These are phyloP conservation scores for Typhlichthys subterraneus DNA, from an alignment of 2,797 vertebrate genomes.

Conservation along the genomic window DNA sequence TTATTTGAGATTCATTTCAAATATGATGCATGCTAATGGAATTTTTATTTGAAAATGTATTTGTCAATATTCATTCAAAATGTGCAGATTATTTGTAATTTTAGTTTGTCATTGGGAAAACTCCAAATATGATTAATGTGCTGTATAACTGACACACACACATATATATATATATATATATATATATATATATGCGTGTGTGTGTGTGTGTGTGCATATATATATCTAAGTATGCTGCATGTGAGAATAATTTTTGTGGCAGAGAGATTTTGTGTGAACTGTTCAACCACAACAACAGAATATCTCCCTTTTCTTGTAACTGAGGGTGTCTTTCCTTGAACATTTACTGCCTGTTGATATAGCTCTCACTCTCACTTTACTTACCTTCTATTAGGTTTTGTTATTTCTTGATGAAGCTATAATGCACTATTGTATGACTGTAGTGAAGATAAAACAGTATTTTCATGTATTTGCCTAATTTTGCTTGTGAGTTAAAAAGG, in stretches of 20 bases:
- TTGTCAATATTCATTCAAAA: too few species aligned
- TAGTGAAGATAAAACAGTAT: too few species aligned
- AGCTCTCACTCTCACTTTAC: slow-evolving; percentile 20
- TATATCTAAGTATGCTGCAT: neutral
- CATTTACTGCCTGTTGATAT: slow-evolving; percentile 11
- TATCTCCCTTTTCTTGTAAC: slow-evolving; percentile 63
- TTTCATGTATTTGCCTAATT: too few species aligned
- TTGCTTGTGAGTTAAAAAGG: too few species aligned
- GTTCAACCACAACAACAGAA: slow-evolving; percentile 31
- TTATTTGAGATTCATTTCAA: too few species aligned
- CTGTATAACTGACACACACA: neutral
- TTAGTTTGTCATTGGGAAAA: too few species aligned
- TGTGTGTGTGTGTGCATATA: too few species aligned
- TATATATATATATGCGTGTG: neutral
- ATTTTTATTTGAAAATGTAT: too few species aligned
- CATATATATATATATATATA: neutral
- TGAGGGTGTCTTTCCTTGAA: slow-evolving; percentile 46
- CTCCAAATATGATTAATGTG: too few species aligned
- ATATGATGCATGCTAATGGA: too few species aligned
- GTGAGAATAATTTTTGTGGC: slow-evolving; percentile 3
- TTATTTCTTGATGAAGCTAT: slow-evolving; percentile 20
- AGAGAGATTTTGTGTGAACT: slow-evolving; percentile 18
- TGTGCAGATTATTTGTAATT: too few species aligned
- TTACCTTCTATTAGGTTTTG: slow-evolving; percentile 19
- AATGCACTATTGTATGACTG: too few species aligned